Conservation (phyloP, 2,113 vertebrate genomes). For the Corydoras sp. region DNA sequence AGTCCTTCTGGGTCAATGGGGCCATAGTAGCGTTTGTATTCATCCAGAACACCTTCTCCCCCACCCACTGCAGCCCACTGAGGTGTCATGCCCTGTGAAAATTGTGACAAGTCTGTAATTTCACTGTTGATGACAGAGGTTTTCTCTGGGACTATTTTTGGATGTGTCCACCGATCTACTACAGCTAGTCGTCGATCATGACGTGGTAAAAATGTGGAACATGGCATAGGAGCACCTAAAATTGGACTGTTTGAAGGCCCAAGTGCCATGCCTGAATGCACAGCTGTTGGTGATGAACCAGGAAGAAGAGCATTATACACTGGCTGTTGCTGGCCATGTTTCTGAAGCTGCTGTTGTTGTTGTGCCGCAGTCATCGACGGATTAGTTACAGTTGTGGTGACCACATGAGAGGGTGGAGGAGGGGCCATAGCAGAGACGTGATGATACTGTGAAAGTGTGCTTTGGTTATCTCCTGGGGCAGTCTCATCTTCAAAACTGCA, state of each 20-base stretch:
- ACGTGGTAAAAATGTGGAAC: slow-evolving; percentile 77
- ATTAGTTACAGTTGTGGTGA: slow-evolving; percentile 62
- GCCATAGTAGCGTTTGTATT: slow-evolving; percentile 85
- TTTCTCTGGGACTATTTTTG: slow-evolving; percentile 68
- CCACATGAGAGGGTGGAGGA: slow-evolving; percentile 59
- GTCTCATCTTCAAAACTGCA: slow-evolving; percentile 82
- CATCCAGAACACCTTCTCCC: slow-evolving; percentile 68
- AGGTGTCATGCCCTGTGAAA: slow-evolving; percentile 56
- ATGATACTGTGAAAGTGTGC: slow-evolving; percentile 64
- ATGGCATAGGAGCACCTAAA: slow-evolving; percentile 73
- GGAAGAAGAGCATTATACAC: slow-evolving; percentile 64
- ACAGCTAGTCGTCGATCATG: slow-evolving; percentile 75
- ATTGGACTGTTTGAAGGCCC: slow-evolving; percentile 74
- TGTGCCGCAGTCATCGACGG: slow-evolving; percentile 65
- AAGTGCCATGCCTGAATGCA: slow-evolving; percentile 68
- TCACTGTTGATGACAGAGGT: slow-evolving; percentile 57
- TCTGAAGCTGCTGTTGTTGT: slow-evolving; percentile 58
- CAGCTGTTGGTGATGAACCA: slow-evolving; percentile 63
- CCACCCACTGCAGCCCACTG: slow-evolving; percentile 56
- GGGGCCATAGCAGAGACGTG: slow-evolving; percentile 58
- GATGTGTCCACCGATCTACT: slow-evolving; percentile 79
- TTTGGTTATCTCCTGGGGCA: slow-evolving; percentile 50
- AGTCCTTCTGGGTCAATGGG: slow-evolving; percentile 86
- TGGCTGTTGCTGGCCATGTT: slow-evolving; percentile 60
- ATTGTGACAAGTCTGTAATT: slow-evolving; percentile 58